These are phyloP conservation scores for Drosophila ochracea DNA, from an alignment of 2,888 invertebrate species.

Conservation along the genomic window DNA sequence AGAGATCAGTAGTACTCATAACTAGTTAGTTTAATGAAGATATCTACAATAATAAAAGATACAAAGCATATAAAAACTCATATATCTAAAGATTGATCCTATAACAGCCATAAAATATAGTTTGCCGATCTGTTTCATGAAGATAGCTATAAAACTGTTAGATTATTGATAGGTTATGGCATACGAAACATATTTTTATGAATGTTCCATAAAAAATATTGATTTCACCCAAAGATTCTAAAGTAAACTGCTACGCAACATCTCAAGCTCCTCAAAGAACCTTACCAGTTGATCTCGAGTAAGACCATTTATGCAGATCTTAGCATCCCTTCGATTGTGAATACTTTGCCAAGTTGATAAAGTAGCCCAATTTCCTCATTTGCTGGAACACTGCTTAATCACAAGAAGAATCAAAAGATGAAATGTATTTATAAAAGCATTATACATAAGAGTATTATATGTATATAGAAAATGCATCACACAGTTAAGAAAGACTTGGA, in stretches of 20 bases:
- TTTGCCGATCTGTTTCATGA: too few relatives aligned
- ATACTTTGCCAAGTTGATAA: too few relatives aligned
- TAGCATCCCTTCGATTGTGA: not conserved
- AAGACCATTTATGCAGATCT: not conserved
- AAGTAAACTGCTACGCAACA: not conserved
- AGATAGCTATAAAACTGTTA: too few relatives aligned
- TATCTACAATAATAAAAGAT: not conserved
- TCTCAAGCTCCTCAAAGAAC: not conserved
- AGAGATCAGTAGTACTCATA: not conserved
- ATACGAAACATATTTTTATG: not conserved
- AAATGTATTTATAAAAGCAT: not conserved
- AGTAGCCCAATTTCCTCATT: too few relatives aligned
- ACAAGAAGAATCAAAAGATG: not conserved
- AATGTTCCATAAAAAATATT: not conserved
- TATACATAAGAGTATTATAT: not conserved
- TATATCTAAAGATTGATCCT: not conserved
- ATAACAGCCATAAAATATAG: not conserved
- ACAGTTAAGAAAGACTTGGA: not conserved
- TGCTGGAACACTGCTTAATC: too few relatives aligned
- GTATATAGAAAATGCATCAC: not conserved
- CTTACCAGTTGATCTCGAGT: not conserved
- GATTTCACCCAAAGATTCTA: accelerated
- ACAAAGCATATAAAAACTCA: too few relatives aligned
- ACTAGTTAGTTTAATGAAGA: accelerated
- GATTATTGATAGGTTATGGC: too few relatives aligned